These are phyloP conservation scores for Ramphastos sulfuratus DNA, from an alignment of 2,113 vertebrate genomes.

Conservation along the genomic window DNA sequence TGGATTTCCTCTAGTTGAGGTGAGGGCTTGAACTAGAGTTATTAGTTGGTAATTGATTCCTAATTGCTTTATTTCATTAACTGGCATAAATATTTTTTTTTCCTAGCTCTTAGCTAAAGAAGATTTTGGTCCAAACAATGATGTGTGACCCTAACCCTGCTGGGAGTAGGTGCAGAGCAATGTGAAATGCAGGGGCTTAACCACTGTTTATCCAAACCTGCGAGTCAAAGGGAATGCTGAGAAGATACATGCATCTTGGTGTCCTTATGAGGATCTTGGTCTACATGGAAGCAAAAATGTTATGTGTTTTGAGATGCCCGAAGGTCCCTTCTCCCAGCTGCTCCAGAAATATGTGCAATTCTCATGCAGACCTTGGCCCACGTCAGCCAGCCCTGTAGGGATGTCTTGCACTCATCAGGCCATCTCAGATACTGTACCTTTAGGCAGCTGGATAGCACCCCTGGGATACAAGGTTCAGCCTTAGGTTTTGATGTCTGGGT, in stretches of 20 bases:
- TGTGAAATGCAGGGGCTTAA: not conserved
- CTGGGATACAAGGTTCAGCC: not conserved
- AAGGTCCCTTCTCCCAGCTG: not conserved
- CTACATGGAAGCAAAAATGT: fast-evolving
- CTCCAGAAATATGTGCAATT: not conserved
- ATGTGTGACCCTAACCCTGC: fast-evolving
- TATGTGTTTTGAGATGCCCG: not conserved
- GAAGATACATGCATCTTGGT: not conserved
- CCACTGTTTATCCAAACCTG: not conserved
- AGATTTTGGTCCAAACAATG: not conserved
- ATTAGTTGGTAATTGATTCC: not conserved
- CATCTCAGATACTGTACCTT: not conserved
- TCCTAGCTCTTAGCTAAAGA: not conserved
- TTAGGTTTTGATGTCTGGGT: not conserved
- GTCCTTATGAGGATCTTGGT: not conserved
- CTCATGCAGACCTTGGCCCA: not conserved
- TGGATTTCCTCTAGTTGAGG: not conserved
- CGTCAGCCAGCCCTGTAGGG: not conserved
- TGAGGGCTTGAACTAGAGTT: not conserved
- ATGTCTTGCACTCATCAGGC: not conserved
- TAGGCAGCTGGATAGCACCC: not conserved
- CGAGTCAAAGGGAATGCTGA: fast-evolving
- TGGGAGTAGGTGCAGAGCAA: not conserved
- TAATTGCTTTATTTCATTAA: not conserved
- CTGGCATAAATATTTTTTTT: not conserved